These are phyloP conservation scores for Anthopleura sola DNA, from an alignment of 64 coral and sea anemone genomes.

Conservation along the genomic window DNA sequence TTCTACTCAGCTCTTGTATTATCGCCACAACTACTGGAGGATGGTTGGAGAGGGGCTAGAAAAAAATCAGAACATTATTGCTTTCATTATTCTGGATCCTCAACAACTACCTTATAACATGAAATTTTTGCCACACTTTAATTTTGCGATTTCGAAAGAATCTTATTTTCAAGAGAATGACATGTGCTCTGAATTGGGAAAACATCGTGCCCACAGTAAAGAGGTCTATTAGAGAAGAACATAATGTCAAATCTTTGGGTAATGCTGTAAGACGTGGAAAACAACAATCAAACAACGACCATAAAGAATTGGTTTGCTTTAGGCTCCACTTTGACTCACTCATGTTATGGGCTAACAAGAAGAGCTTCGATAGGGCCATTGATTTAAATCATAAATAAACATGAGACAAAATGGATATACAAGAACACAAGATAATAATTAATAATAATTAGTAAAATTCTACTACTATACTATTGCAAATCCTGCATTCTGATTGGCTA, in stretches of 20 bases:
- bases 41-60: conserved; percentile 35
- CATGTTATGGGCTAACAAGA: not conserved
- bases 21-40: conserved; percentile 63
- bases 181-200: no score
- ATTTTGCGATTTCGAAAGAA: no score
- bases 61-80: not conserved
- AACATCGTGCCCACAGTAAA: not conserved
- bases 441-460: no score
- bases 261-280: conserved; percentile 13
- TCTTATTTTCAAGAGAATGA: no score
- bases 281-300: conserved; percentile 1
- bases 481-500: no score
- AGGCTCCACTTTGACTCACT: conserved; percentile 13
- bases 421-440: no score
- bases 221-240: not conserved
- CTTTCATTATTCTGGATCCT: no score
- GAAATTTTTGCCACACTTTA: no score
- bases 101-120: no score
- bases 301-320: not conserved
- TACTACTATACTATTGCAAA: no score
- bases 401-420: no score
- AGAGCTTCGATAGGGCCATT: conserved; percentile 18
- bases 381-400: no score
- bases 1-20: conserved; percentile 81
- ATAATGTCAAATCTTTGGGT: conserved; percentile 10